These are phyloP conservation scores for Crematogaster levior DNA, from an alignment of 2,888 invertebrate species.

Conservation along the genomic window DNA sequence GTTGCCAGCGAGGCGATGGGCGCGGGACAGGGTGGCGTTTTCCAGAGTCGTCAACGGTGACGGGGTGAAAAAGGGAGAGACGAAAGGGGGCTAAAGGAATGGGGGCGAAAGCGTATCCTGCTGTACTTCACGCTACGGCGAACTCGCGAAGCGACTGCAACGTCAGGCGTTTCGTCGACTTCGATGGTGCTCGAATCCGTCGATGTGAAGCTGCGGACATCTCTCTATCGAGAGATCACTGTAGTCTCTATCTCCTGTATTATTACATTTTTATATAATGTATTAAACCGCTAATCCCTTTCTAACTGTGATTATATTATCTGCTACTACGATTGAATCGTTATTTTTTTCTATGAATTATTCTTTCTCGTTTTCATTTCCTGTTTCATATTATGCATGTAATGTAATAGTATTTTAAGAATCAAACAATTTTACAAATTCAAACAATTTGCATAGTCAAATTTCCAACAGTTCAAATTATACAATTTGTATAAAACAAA, in stretches of 20 bases:
- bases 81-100: constrained; percentile 48
- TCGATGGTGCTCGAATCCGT: constrained; percentile 74
- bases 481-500: background rate
- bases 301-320: background rate
- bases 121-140: constrained; percentile 79
- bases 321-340: background rate
- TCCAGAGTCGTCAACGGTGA: constrained; percentile 70
- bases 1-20: constrained; percentile 49
- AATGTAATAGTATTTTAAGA: background rate
- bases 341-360: background rate
- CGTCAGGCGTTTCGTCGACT: constrained; percentile 81
- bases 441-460: background rate
- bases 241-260: background rate
- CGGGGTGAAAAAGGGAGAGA: constrained; percentile 65
- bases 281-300: background rate
- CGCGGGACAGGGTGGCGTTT: constrained; percentile 59
- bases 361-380: background rate
- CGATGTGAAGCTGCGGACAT: constrained; percentile 65
- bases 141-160: constrained; percentile 78
- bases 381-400: background rate
- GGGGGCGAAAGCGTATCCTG: constrained; percentile 65
- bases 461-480: background rate
- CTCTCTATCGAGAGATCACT: constrained; percentile 31
- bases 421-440: background rate
- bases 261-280: constrained; percentile 27